A percentile compares a stretch with the other conserved stretches of the same genome.
These are phyloP conservation scores for Pyrocoelia pectoralis DNA, from an alignment of 2,888 invertebrate genomes.

Conservation along the genomic window DNA sequence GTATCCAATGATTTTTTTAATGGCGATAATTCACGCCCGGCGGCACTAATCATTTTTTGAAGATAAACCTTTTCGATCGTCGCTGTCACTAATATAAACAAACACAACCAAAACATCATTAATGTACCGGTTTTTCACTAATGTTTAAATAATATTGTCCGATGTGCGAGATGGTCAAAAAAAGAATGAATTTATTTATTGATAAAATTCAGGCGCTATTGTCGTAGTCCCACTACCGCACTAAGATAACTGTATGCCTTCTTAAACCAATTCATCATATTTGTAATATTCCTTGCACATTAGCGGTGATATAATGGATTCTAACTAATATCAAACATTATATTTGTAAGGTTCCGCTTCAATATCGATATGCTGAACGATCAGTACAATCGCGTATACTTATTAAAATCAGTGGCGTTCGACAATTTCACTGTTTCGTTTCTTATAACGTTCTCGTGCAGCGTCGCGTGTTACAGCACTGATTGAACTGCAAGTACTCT, in stretches of 20 bases:
- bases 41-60: slow-evolving; percentile 20
- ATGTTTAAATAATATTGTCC: neutral
- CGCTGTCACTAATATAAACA: slow-evolving; percentile 25
- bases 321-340: neutral
- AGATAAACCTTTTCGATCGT: slow-evolving; percentile 16
- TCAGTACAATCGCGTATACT: slow-evolving; percentile 18
- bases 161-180: slow-evolving; percentile 13
- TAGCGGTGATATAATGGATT: slow-evolving; percentile 34
- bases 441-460: neutral
- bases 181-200: slow-evolving; percentile 29
- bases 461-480: neutral
- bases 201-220: slow-evolving; percentile 26
- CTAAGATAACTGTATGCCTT: slow-evolving; percentile 23
- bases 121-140: slow-evolving; percentile 2
- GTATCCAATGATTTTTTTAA: slow-evolving; percentile 49
- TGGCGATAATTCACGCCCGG: slow-evolving; percentile 37
- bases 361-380: slow-evolving; percentile 47
- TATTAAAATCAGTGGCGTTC: slow-evolving; percentile 20
- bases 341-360: slow-evolving; percentile 51
- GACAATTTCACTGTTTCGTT: neutral
- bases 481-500: slow-evolving; percentile 12
- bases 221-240: slow-evolving; percentile 38
- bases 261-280: slow-evolving; percentile 38
- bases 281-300: slow-evolving; percentile 42
- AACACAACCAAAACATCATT: slow-evolving; percentile 27